These are phyloP conservation scores for Eueides isabella DNA, from an alignment of 1,140 invertebrate genomes.

Conservation along the genomic window DNA sequence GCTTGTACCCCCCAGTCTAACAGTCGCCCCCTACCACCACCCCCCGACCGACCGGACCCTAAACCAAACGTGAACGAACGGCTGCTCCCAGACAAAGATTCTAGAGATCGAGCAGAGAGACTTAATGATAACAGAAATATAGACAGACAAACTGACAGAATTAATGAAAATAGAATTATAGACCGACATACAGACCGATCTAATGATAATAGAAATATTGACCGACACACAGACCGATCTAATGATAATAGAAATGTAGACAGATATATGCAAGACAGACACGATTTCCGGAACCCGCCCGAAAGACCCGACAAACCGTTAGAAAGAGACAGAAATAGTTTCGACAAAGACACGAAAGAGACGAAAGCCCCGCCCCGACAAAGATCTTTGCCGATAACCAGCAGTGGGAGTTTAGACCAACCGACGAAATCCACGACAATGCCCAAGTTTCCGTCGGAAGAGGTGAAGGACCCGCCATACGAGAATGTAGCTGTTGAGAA, in stretches of 20 bases:
- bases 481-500: conserved; percentile 76
- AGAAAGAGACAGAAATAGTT: conserved; percentile 54
- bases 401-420: conserved; percentile 58
- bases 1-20: conserved; percentile 74
- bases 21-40: conserved; percentile 68
- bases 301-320: conserved; percentile 64
- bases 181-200: conserved; percentile 41
- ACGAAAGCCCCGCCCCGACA: conserved; percentile 66
- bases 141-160: conserved; percentile 30
- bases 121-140: conserved; percentile 19
- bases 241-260: conserved; percentile 26
- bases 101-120: conserved; percentile 26
- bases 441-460: conserved; percentile 74
- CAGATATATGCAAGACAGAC: conserved; percentile 41
- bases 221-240: too few relatives aligned
- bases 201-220: too few relatives aligned
- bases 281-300: conserved; percentile 58
- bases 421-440: conserved; percentile 73
- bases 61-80: conserved; percentile 22
- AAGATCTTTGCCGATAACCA: conserved; percentile 63
- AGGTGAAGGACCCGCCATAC: conserved; percentile 70
- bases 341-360: conserved; percentile 58
- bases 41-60: conserved; percentile 52
- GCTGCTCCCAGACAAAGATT: conserved; percentile 29
- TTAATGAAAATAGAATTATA: conserved; percentile 36